A percentile compares a stretch with the other conserved stretches of the same genome.
These are phyloP conservation scores for Microcebus lehilahytsara DNA, from an alignment of 2,113 vertebrate genomes.

Conservation along the genomic window DNA sequence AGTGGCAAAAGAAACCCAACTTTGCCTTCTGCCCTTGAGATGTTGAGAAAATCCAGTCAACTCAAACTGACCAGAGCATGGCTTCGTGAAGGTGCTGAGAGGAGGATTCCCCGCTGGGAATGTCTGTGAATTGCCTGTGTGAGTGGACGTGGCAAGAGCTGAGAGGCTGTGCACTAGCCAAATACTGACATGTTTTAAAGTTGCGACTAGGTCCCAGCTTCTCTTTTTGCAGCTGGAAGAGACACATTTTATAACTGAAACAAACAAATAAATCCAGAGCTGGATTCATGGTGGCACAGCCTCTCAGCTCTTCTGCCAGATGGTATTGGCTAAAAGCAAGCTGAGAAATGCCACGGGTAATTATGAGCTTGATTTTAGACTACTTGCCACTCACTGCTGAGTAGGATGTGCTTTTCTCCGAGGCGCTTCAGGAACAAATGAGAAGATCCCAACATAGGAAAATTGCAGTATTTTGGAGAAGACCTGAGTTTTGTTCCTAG, in stretches of 20 bases:
- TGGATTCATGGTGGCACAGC: background rate
- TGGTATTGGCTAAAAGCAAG: background rate
- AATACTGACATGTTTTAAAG: accelerated
- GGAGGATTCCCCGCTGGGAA: background rate
- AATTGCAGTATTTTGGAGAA: background rate
- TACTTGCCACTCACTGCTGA: background rate
- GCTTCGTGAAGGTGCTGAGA: no score
- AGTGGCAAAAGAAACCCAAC: background rate
- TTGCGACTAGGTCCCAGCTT: background rate
- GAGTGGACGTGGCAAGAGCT: background rate
- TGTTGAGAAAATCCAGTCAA: background rate
- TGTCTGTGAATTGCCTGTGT: accelerated
- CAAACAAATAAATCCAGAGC: background rate
- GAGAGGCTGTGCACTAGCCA: background rate
- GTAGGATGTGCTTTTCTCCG: background rate
- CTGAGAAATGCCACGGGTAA: background rate
- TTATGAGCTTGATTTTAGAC: background rate
- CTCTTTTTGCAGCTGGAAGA: background rate
- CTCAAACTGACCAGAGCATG: accelerated
- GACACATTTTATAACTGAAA: background rate
- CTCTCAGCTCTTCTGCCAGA: background rate
- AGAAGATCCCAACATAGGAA: background rate
- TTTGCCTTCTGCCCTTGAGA: no score
- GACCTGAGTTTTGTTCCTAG: background rate
- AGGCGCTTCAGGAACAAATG: background rate